These are phyloP conservation scores for Strix aluco DNA, from an alignment of 2,113 vertebrate genomes.

Conservation along the genomic window DNA sequence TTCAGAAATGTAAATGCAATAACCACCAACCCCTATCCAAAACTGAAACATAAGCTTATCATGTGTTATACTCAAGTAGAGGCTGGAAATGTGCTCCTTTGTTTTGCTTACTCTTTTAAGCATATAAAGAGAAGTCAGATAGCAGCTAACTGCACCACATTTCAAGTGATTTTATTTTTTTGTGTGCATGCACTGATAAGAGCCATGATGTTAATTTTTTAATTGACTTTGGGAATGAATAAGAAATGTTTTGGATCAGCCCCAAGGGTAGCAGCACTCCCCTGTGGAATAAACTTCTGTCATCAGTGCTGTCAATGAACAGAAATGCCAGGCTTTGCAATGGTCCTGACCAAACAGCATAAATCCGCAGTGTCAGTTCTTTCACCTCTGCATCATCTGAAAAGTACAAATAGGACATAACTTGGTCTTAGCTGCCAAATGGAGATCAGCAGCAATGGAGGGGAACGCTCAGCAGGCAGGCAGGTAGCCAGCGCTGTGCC, in stretches of 20 bases:
- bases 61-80: neutral
- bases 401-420: neutral
- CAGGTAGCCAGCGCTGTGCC: neutral
- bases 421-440: neutral
- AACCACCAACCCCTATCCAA: neutral
- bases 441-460: neutral
- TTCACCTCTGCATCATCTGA: neutral
- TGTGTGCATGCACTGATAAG: neutral
- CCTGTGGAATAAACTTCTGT: neutral
- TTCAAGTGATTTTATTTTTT: neutral
- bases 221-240: neutral
- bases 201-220: neutral
- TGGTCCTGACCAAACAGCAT: neutral
- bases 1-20: neutral
- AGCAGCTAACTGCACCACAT: neutral
- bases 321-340: neutral
- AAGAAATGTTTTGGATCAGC: neutral
- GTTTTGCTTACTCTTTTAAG: constrained; percentile 32
- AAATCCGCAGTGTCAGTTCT: neutral
- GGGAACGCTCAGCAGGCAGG: neutral
- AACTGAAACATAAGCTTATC: neutral
- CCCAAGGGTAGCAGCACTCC: neutral
- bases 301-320: neutral
- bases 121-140: constrained; percentile 13
- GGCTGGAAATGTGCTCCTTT: constrained; percentile 34